phyloP scores from a whole-genome alignment of 2,888 invertebrate species.

The Rhogogaster chlorosoma region DNA sequence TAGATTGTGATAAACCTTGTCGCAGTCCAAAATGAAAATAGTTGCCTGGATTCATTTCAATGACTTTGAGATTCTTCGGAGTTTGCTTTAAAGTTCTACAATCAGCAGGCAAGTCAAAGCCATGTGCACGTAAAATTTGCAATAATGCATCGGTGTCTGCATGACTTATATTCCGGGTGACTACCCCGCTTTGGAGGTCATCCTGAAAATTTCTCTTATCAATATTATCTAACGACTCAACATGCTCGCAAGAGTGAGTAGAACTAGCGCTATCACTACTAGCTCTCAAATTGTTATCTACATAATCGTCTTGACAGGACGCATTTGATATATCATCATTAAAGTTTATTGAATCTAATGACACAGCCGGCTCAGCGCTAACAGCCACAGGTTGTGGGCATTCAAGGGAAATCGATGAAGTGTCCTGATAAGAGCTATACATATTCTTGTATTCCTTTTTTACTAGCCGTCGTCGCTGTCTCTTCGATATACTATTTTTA shows the following conservation, averaged over 20 bases:
- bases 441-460: too few species aligned
- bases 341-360: background rate
- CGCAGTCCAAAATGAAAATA: conserved; percentile 45
- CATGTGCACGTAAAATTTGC: conserved; percentile 17
- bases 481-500: too few species aligned
- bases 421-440: too few species aligned
- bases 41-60: background rate
- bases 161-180: conserved; percentile 41
- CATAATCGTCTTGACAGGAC: background rate
- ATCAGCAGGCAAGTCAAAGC: conserved; percentile 20
- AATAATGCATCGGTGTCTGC: conserved; percentile 35
- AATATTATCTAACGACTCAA: background rate
- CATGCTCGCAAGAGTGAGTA: background rate
- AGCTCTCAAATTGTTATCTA: background rate
- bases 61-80: conserved; percentile 13
- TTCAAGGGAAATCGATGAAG: too few species aligned
- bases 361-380: background rate
- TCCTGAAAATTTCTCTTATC: background rate
- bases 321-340: background rate
- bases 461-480: too few species aligned
- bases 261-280: conserved; percentile 12
- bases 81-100: conserved; percentile 25
- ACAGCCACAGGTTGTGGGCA: background rate
- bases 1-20: conserved; percentile 2
- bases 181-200: conserved; percentile 24